These are phyloP conservation scores for Anoncus sp. DNA, from an alignment of 2,888 invertebrate genomes.

Conservation along the genomic window DNA sequence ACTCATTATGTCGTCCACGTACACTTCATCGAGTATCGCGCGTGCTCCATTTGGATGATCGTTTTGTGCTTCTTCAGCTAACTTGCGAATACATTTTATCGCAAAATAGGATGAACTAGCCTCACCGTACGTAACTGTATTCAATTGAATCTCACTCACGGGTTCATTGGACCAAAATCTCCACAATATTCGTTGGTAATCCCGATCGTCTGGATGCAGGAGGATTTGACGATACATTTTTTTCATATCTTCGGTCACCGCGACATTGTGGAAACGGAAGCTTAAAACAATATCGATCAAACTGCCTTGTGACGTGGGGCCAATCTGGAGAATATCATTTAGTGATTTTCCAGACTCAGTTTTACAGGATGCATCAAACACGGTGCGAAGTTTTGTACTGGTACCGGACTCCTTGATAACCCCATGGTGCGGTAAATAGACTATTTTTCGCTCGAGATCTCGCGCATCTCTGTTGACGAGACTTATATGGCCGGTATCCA, in stretches of 20 bases:
- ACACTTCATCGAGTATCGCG: conserved; percentile 53
- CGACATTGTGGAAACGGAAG: conserved; percentile 19
- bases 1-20: conserved; percentile 70
- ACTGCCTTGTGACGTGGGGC: conserved; percentile 26
- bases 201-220: conserved; percentile 20
- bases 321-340: too few relatives aligned
- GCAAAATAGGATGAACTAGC: conserved; percentile 67
- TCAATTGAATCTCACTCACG: conserved; percentile 49
- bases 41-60: background rate
- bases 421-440: conserved; percentile 64
- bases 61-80: background rate
- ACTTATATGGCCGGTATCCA: conserved; percentile 65
- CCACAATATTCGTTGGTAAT: too few relatives aligned
- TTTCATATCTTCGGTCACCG: conserved; percentile 68
- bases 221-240: too few relatives aligned
- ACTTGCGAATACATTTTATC: background rate
- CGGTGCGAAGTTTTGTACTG: conserved; percentile 20
- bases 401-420: conserved; percentile 22
- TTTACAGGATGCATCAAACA: conserved; percentile 35
- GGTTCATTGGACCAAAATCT: conserved; percentile 65
- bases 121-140: too few relatives aligned
- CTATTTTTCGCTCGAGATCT: background rate
- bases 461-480: conserved; percentile 3
- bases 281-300: conserved; percentile 17
- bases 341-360: conserved; percentile 18